These are phyloP conservation scores for Corella eumyota DNA, from an alignment of 23 tunicate species.

Conservation along the genomic window DNA sequence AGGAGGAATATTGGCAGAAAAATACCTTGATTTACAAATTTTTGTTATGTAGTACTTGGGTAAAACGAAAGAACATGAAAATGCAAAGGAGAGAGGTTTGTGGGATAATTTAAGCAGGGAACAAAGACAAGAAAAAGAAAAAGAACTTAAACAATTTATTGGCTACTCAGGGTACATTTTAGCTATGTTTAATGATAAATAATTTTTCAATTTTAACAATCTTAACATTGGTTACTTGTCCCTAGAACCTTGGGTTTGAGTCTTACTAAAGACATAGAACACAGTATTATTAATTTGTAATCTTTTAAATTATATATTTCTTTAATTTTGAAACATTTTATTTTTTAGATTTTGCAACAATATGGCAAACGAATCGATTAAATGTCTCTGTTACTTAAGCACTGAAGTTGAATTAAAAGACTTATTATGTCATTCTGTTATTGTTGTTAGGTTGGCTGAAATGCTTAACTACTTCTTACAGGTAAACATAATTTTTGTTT, in stretches of 20 bases:
- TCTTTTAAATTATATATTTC: no score
- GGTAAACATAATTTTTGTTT: conserved; percentile 6
- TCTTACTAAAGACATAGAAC: no score
- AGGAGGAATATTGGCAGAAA: no score
- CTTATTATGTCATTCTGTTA: conserved; percentile 33
- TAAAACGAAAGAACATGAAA: conserved; percentile 27
- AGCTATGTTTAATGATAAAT: no score
- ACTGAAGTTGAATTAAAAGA: conserved; percentile 14
- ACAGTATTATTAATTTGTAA: no score
- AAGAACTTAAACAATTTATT: conserved; percentile 14
- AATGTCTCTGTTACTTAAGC: conserved; percentile 26
- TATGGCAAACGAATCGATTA: conserved; percentile 53
- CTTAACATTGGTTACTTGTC: no score
- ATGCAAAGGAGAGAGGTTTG: conserved; percentile 24
- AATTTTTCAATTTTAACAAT: no score
- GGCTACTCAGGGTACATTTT: no score
- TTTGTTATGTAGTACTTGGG: conserved; percentile 19
- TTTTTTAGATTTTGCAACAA: conserved; percentile 37
- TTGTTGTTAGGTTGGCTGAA: conserved; percentile 54
- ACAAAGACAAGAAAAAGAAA: conserved; percentile 38
- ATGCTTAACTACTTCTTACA: conserved; percentile 55
- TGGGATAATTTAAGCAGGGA: conserved; percentile 32
- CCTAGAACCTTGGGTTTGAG: no score
- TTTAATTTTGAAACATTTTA: no score
- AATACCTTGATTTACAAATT: no score